Percentiles rank a stretch among this genome's conserved stretches.
Conservation (phyloP, 2,888 invertebrate genomes). For the Leucozona laternaria region DNA sequence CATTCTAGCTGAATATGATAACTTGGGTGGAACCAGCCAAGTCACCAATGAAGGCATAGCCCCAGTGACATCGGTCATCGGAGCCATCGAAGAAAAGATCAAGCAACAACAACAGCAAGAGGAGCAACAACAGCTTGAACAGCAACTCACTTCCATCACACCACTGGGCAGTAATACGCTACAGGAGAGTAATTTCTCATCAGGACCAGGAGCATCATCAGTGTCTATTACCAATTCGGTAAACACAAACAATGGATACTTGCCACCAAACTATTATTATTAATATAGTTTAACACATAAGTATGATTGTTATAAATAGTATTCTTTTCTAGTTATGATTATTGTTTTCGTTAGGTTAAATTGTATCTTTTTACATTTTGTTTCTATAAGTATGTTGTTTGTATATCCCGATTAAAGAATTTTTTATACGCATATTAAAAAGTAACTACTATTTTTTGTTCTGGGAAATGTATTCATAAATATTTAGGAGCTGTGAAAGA, state of each 20-base stretch:
- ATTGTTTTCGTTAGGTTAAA: conserved; percentile 9
- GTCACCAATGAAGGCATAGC: conserved; percentile 66
- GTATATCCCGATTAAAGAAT: conserved; percentile 46
- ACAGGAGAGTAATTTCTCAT: conserved; percentile 35
- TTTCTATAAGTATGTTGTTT: neutral
- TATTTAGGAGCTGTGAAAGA: too few species aligned
- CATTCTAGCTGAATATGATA: conserved; percentile 64
- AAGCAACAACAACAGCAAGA: conserved; percentile 50
- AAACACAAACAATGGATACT: conserved; percentile 52
- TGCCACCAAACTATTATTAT: conserved; percentile 66
- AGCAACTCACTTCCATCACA: conserved; percentile 28
- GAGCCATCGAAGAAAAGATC: conserved; percentile 56
- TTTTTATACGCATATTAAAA: conserved; percentile 35
- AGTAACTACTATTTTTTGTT: too few species aligned
- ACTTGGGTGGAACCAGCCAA: conserved; percentile 67
- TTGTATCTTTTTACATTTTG: conserved; percentile 15
- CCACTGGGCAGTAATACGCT: conserved; percentile 35
- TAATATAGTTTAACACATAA: neutral
- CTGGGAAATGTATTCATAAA: too few species aligned
- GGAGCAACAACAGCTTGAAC: conserved; percentile 45
- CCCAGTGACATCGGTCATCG: conserved; percentile 66
- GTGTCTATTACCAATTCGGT: conserved; percentile 34
- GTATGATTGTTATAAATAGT: conserved; percentile 44
- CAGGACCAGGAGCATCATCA: conserved; percentile 26
- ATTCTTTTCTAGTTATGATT: conserved; percentile 32